phyloP scores from a whole-genome alignment of 2,888 invertebrate species.

The Microchrysa polita region DNA sequence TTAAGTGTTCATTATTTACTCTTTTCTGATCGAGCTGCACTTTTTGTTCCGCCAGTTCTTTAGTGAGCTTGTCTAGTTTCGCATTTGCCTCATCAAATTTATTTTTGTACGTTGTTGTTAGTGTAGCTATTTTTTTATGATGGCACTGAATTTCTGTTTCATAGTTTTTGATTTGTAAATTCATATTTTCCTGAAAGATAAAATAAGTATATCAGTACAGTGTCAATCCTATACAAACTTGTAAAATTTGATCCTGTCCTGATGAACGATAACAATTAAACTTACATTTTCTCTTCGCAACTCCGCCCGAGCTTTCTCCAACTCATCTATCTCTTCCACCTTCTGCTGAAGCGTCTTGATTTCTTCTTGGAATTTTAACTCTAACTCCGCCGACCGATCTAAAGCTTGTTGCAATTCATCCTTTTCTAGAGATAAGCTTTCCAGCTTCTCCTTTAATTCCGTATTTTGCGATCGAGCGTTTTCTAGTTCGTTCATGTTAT shows the following conservation, averaged over 20 bases:
- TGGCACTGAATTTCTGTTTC: constrained; percentile 21
- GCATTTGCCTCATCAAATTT: constrained; percentile 13
- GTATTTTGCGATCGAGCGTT: constrained; percentile 28
- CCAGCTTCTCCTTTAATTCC: constrained; percentile 46
- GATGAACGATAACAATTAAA: neutral
- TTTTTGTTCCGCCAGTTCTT: constrained; percentile 1
- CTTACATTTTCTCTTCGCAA: constrained; percentile 20
- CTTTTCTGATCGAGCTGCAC: neutral
- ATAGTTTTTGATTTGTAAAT: neutral
- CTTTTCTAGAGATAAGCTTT: constrained; percentile 44
- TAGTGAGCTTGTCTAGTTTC: neutral
- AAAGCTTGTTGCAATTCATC: too few relatives aligned
- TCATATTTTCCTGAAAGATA: constrained; percentile 7
- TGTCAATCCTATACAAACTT: too few relatives aligned
- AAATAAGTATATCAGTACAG: neutral
- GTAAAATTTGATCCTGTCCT: neutral
- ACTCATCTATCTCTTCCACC: neutral
- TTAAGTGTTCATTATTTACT: constrained; percentile 25
- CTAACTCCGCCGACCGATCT: too few relatives aligned
- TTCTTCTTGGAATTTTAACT: too few relatives aligned
- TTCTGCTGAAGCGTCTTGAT: too few relatives aligned
- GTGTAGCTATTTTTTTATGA: neutral
- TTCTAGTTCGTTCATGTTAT: constrained; percentile 8
- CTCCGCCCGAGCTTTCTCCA: neutral
- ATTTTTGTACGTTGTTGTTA: constrained; percentile 7